A percentile compares a stretch with the other conserved stretches of the same genome.
phyloP scores from a whole-genome alignment of 2,797 vertebrate species.

The Artibeus jamaicensis region DNA sequence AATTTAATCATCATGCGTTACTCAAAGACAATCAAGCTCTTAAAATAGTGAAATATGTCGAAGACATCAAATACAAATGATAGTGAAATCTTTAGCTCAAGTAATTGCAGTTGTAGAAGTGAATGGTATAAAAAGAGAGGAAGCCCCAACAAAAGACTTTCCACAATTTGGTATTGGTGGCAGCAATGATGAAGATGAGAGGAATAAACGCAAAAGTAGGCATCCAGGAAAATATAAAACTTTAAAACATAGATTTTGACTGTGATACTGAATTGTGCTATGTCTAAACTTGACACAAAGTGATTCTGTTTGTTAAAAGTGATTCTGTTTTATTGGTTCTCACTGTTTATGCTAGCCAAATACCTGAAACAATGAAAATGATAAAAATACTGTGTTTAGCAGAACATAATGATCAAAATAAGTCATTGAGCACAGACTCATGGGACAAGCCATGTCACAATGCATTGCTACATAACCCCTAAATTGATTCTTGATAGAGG shows the following conservation, averaged over 20 bases:
- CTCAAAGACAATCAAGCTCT: background rate
- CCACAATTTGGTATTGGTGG: background rate
- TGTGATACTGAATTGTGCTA: background rate
- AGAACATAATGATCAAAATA: background rate
- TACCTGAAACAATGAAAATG: conserved; percentile 69
- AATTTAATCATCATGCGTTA: background rate
- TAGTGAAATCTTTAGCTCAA: background rate
- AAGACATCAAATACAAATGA: background rate
- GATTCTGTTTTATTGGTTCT: conserved; percentile 77
- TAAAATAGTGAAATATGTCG: background rate
- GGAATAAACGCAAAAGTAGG: background rate
- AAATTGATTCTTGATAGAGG: conserved; percentile 76
- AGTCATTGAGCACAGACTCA: conserved; percentile 1
- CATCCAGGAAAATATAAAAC: accelerated
- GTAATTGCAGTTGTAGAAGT: background rate
- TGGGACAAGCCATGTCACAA: conserved; percentile 51
- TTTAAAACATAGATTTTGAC: background rate
- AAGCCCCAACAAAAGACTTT: background rate
- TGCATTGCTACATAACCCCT: conserved; percentile 87
- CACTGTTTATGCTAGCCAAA: conserved; percentile 83
- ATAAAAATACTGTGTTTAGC: conserved; percentile 9
- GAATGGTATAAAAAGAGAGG: background rate
- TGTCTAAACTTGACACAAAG: background rate
- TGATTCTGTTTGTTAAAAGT: background rate
- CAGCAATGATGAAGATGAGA: accelerated